Evolutionary conservation across 1,140 invertebrate genomes (phyloP).

Genomic region (Onthophagus taurus): DNA sequence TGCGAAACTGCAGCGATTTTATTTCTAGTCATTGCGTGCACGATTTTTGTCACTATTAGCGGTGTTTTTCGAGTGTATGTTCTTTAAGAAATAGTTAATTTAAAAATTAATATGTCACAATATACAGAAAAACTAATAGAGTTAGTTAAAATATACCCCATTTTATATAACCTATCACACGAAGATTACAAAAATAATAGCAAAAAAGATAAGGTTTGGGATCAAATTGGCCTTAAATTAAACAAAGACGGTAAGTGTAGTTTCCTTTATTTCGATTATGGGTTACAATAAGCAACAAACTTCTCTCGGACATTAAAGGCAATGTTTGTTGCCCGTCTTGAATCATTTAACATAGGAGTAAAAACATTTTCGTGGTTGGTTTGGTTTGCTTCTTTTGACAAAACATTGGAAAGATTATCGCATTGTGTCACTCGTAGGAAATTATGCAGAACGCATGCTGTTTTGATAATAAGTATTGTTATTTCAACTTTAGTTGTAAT

Average conservation of each 20-base stretch:
- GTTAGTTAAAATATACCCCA: constrained; percentile 16
- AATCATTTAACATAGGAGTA: neutral
- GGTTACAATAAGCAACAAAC: constrained; percentile 1
- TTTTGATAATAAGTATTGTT: constrained; percentile 27
- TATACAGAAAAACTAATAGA: constrained; percentile 18
- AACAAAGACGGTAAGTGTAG: constrained; percentile 8
- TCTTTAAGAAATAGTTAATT: too few relatives aligned
- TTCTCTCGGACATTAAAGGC: neutral
- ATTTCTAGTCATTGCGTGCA: too few relatives aligned
- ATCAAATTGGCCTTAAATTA: constrained; percentile 10
- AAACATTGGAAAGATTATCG: neutral
- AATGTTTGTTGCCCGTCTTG: neutral
- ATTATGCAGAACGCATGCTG: constrained; percentile 28
- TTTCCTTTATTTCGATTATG: neutral
- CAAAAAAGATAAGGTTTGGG: constrained; percentile 19
- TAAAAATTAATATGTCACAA: too few relatives aligned
- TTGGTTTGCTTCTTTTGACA: neutral
- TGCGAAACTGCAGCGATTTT: too few relatives aligned
- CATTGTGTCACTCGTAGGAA: constrained; percentile 14
- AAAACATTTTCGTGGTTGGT: neutral
- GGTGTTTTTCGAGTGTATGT: too few relatives aligned
- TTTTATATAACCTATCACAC: constrained; percentile 15
- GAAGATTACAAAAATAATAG: constrained; percentile 18
- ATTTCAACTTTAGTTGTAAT: constrained; percentile 30
- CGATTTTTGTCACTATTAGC: too few relatives aligned